phyloP scores from a whole-genome alignment of 2,113 vertebrate genomes.

The Malaclemys terrapin region DNA sequence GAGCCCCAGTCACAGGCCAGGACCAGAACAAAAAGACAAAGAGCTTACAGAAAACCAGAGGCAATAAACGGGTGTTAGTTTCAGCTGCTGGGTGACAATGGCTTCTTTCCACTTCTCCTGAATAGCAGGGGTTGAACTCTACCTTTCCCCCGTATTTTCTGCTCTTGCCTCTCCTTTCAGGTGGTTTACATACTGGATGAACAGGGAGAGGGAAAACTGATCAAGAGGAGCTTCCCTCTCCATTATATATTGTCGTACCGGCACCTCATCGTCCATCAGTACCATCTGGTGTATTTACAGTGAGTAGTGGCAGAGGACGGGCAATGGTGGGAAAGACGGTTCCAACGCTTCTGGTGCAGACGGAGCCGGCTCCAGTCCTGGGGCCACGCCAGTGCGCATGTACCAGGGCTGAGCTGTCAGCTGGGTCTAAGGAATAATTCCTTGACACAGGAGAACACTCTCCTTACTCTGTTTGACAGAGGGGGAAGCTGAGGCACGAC shows the following conservation, averaged over 20 bases:
- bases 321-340: neutral
- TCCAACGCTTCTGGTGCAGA: neutral
- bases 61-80: too few relatives aligned
- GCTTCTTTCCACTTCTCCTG: neutral
- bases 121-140: neutral
- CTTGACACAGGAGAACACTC: neutral
- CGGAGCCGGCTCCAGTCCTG: neutral
- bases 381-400: neutral
- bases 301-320: neutral
- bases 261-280: neutral
- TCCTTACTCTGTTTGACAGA: neutral
- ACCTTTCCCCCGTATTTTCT: neutral
- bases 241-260: conserved; percentile 1
- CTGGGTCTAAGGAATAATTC: neutral
- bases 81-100: neutral
- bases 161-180: neutral
- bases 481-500: neutral
- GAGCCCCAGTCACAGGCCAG: too few relatives aligned
- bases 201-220: neutral
- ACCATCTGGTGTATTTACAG: neutral
- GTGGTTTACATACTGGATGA: neutral
- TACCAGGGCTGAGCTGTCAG: neutral
- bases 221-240: conserved; percentile 4
- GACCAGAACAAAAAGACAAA: too few relatives aligned
- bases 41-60: too few relatives aligned